Conservation (phyloP, 2,888 invertebrate genomes). For the Megalurothrips usitatus region DNA sequence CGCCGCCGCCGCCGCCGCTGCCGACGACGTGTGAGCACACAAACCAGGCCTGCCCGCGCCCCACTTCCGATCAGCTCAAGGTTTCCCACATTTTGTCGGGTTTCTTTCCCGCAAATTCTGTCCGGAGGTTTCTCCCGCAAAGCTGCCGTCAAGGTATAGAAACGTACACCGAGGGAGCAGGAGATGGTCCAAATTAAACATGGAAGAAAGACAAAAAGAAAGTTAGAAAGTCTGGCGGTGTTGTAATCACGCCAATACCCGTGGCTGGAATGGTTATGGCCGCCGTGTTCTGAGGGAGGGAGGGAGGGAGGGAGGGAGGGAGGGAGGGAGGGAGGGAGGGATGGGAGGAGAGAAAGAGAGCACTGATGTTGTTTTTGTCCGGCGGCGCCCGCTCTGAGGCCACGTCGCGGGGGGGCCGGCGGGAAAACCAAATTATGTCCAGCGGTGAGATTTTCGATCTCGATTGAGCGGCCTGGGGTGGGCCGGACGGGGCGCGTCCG, state of each 20-base stretch:
- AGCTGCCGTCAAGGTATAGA: too few relatives aligned
- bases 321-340: not conserved
- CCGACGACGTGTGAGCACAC: too few relatives aligned
- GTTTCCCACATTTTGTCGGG: too few relatives aligned
- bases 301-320: not conserved
- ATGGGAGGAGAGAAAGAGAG: not conserved
- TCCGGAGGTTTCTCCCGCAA: too few relatives aligned
- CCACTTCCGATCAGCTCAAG: too few relatives aligned
- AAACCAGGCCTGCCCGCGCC: too few relatives aligned
- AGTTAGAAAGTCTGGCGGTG: not conserved
- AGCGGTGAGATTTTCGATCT: slow-evolving; percentile 12
- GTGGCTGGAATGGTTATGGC: slow-evolving; percentile 4
- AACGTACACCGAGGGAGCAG: too few relatives aligned
- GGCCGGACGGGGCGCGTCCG: not conserved
- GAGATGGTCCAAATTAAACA: too few relatives aligned
- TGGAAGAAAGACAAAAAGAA: not conserved
- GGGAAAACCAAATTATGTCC: slow-evolving; percentile 6
- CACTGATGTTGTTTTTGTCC: too few relatives aligned
- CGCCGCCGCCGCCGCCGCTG: too few relatives aligned
- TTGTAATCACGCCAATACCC: not conserved
- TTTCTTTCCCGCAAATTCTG: too few relatives aligned
- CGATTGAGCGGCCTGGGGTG: not conserved
- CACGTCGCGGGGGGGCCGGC: not conserved
- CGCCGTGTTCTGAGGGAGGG: not conserved
- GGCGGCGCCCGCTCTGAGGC: not conserved